Evolutionary conservation across 2,113 vertebrate species (phyloP), one percentile per base, ranked within the genome.

Genomic region (Talpa occidentalis): DNA sequence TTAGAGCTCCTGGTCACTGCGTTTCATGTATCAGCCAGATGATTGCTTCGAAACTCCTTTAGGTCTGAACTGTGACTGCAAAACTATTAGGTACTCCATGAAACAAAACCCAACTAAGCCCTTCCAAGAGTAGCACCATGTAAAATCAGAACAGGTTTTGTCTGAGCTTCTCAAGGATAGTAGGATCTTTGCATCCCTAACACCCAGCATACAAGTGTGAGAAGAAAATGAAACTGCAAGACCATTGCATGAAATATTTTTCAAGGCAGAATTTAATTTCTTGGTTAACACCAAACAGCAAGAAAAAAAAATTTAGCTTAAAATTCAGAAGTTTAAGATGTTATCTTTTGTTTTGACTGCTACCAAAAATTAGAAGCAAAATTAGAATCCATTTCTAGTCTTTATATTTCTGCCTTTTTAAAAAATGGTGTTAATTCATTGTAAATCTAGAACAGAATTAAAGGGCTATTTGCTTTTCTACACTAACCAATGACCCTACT

Each of bases 261-360:
- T 93, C 42, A 95, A 85, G 82, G 87, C 82, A 56, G 7, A 88
- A 37, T 56, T 95, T 70, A 78, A 78, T 60, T 19, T 9, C 69
- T 91, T 44, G 35, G 94, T 93, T 92, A 89, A 90, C 83, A 87
- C 40, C 30, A 77, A 21, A n/a, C 12, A 64, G 49, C 40, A 54
- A 78, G 49, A 74, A 93, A 90, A 93, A 90, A 89, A 2, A 8
- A 12, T 60, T 85, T 4, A 0, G 2, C 40, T 93, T 89, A 87
- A 83, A 89, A 47, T 83, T 78, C 28, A 47, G 37, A 88, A 6
- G 28, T 73, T 78, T 85, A 42, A 69, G 72, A 56, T 42, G 9
- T 67, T 88, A 69, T 62, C 40, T 85, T 78, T 69, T 30, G 76
- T 87, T 93, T 94, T 40, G 21, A 22, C 30, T 90, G 69, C 70